Conservation (phyloP, 2,113 vertebrate genomes). For the Carettochelys insculpta region DNA sequence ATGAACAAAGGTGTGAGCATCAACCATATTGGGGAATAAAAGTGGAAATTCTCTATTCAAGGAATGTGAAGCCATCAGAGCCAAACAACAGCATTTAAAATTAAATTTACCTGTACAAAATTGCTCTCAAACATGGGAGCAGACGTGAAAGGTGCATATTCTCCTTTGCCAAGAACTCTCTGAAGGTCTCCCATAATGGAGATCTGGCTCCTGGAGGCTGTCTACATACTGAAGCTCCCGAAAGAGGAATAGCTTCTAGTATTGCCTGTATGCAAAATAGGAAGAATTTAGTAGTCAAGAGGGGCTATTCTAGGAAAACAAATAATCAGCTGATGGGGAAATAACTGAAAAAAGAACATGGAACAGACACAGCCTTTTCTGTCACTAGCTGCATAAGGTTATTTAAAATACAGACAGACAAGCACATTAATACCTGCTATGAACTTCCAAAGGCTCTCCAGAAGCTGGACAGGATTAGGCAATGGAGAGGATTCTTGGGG, state of each 20-base stretch:
- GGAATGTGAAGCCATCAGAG: neutral
- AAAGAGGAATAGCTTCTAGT: conserved; percentile 44
- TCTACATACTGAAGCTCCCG: neutral
- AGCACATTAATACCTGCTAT: neutral
- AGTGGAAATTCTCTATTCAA: neutral
- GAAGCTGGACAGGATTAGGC: neutral
- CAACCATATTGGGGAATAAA: neutral
- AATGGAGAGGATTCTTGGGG: no score
- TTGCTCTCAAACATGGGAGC: conserved; percentile 69
- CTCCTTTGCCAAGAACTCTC: conserved; percentile 52
- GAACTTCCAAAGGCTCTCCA: neutral
- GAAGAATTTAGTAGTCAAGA: neutral
- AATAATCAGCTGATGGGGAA: neutral
- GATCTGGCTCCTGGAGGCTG: neutral
- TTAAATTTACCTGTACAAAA: conserved; percentile 71
- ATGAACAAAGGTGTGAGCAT: neutral
- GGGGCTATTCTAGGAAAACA: neutral
- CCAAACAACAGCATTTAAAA: neutral
- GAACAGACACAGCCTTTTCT: neutral
- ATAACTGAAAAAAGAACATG: neutral
- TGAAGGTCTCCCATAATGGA: conserved; percentile 34
- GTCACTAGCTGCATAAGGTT: neutral
- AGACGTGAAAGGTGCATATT: conserved; percentile 58
- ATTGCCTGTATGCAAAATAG: conserved; percentile 19
- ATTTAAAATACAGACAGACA: neutral